Percentiles rank a stretch among this genome's conserved stretches.
These are phyloP conservation scores for Netelia inedita DNA, from an alignment of 2,888 invertebrate species.

Conservation along the genomic window DNA sequence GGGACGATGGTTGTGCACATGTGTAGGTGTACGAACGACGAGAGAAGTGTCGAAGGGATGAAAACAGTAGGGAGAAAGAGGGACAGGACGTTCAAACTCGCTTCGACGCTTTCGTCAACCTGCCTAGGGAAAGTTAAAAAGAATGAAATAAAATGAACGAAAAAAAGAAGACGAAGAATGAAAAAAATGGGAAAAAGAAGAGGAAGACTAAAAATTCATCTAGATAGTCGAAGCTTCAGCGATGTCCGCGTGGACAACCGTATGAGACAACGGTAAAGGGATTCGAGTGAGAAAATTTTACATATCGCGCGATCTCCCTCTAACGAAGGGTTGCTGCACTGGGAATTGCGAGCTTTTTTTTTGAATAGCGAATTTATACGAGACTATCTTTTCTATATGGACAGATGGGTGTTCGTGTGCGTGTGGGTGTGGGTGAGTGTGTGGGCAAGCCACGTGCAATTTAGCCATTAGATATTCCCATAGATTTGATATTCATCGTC, in stretches of 20 bases:
- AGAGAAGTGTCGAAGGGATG: slow-evolving; percentile 48
- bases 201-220: slow-evolving; percentile 8
- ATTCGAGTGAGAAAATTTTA: slow-evolving; percentile 38
- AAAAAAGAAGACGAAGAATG: slow-evolving; percentile 34
- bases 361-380: slow-evolving; percentile 32
- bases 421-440: neutral
- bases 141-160: slow-evolving; percentile 34
- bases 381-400: slow-evolving; percentile 6
- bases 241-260: slow-evolving; percentile 28
- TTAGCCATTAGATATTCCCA: slow-evolving; percentile 61
- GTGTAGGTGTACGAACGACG: slow-evolving; percentile 67
- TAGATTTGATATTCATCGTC: slow-evolving; percentile 58
- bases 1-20: slow-evolving; percentile 24
- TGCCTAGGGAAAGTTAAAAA: slow-evolving; percentile 35
- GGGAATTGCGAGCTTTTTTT: neutral
- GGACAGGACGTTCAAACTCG: slow-evolving; percentile 62
- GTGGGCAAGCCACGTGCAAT: slow-evolving; percentile 30
- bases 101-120: slow-evolving; percentile 72
- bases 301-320: slow-evolving; percentile 10
- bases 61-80: slow-evolving; percentile 43
- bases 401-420: no score
- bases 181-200: slow-evolving; percentile 33
- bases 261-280: slow-evolving; percentile 24
- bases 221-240: slow-evolving; percentile 40
- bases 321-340: slow-evolving; percentile 2